Percentiles rank a stretch among this genome's conserved stretches.
Evolutionary conservation across 2,113 vertebrate species (phyloP).

Genomic region (Hucho hucho): DNA sequence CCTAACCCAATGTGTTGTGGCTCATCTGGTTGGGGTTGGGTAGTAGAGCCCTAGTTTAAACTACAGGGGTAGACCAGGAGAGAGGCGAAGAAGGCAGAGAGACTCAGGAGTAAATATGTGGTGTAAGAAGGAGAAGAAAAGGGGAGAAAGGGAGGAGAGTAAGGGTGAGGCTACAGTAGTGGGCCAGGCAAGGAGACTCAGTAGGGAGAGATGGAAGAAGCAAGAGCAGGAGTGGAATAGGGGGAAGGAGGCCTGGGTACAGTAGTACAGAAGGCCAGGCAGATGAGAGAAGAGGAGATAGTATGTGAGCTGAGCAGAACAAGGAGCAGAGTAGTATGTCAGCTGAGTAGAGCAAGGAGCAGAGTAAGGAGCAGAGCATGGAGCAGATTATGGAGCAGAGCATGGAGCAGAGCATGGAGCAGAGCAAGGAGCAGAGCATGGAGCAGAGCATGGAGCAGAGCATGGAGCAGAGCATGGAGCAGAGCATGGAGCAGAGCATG

Average conservation of each 20-base stretch:
- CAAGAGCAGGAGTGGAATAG: neutral
- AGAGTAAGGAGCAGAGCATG: neutral
- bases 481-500: no score
- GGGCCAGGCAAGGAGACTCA: neutral
- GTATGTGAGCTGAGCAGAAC: no score
- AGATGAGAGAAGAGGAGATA: no score
- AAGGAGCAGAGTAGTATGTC: neutral
- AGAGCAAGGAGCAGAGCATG: no score
- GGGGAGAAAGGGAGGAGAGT: neutral
- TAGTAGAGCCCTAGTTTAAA: no score
- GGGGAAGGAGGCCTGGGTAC: neutral
- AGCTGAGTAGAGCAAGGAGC: no score
- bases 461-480: neutral
- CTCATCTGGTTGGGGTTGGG: no score
- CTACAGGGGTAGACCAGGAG: neutral
- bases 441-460: no score
- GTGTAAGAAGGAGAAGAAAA: neutral
- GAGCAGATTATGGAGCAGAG: neutral
- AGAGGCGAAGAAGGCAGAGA: neutral
- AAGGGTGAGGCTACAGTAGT: neutral
- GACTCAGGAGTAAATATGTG: neutral
- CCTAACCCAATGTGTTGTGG: no score
- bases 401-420: neutral
- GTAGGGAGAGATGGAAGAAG: neutral
- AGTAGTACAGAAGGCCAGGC: no score